Evolutionary conservation across 2,113 vertebrate genomes (phyloP), one percentile per base, ranked within the genome.

Genomic region (Phylloscopus whistleri): DNA sequence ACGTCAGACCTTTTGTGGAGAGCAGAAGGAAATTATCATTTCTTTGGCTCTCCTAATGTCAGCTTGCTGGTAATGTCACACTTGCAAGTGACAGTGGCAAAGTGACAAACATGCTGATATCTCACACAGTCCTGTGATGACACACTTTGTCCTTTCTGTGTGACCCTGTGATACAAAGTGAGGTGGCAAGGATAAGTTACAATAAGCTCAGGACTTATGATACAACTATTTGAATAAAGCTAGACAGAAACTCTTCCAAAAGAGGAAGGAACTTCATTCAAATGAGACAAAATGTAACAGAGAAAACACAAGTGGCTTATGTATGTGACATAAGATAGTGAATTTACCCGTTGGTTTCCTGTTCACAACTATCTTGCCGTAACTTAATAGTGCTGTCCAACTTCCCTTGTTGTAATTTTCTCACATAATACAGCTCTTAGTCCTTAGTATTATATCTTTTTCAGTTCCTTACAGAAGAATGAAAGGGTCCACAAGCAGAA

Each of bases 201-300:
- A 35, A 58, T 26, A 44, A 90, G 16, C 73, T 75, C 84, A 56
- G 41, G 63, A 67, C 16, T 93, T 76, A 52, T 0, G 7, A 58
- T 76, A 74, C 39, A 87, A 26, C 79, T 77, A 23, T 81, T 86
- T 86, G 72, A 95, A 83, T 93, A 91, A 88, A 91, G 41, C 43
- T 64, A 44, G 48, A 62, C 31, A 82, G 89, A 84, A 92, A 78
- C 58, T 72, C 64, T 76, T 31, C 62, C 76, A 33, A 87, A 93
- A 92, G 93, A 81, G 94, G 94, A 95, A 95, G 93, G 64, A 97
- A 84, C 88, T 89, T 53, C 35, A 90, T 94, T 93, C 88, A 97
- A 87, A 92, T 87, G 68, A 96, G 68, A 75, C 48, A 76, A 91
- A 94, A 90, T 0, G 1, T 75, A 89, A 53, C 72, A 86, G 64